Conservation (phyloP, 2,888 invertebrate genomes). For the Cyrtodaria siliqua region DNA sequence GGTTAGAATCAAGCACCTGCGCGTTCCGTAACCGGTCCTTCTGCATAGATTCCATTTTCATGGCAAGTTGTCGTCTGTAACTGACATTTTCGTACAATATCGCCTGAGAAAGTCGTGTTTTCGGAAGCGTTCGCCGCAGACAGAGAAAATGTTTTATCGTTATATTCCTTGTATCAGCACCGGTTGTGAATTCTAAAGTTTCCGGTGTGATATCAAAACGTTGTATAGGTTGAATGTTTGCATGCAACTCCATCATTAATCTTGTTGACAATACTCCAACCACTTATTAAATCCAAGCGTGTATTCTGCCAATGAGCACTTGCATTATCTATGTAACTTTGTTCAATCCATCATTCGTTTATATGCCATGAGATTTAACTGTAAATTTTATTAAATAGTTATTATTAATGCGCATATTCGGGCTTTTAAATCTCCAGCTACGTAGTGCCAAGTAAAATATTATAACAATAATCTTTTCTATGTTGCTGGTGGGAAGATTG, state of each 20-base stretch:
- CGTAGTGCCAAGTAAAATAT: no score
- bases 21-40: constrained; percentile 67
- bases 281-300: no score
- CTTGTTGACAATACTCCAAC: no score
- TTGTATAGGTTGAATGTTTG: constrained; percentile 53
- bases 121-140: constrained; percentile 78
- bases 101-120: constrained; percentile 77
- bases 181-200: constrained; percentile 66
- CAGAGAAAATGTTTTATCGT: constrained; percentile 77
- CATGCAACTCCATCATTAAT: constrained; percentile 49
- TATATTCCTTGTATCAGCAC: constrained; percentile 72
- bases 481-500: constrained; percentile 26
- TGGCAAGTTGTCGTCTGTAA: constrained; percentile 77
- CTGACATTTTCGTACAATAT: constrained; percentile 80
- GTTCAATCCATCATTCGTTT: no score
- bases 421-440: no score
- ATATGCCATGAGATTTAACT: no score
- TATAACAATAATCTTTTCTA: no score
- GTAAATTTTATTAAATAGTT: no score
- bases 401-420: no score
- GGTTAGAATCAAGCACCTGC: constrained; percentile 74
- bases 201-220: constrained; percentile 70
- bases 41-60: constrained; percentile 69
- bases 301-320: no score
- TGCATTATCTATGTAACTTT: no score